Conservation (phyloP, 2,797 vertebrate species). For the Cetoscarus ocellatus region DNA sequence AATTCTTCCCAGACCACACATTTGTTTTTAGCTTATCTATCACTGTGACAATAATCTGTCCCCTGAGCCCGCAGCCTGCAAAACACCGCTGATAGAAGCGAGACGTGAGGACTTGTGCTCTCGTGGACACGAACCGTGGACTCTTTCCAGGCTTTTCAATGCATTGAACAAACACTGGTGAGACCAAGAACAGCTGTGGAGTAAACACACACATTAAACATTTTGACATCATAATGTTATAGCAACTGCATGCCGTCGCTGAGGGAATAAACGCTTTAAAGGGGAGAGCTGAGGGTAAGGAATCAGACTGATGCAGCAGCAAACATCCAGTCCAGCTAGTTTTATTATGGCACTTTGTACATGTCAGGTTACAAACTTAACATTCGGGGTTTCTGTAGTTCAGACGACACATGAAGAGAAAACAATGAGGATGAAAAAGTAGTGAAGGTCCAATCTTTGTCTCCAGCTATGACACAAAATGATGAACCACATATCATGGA, state of each 20-base stretch:
- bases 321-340: constrained; percentile 43
- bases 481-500: too few species aligned
- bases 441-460: neutral
- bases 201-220: constrained; percentile 22
- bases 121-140: constrained; percentile 16
- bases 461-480: too few species aligned
- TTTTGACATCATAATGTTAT: neutral
- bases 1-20: neutral
- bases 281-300: neutral
- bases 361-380: constrained; percentile 76
- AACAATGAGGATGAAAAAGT: constrained; percentile 35
- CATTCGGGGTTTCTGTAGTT: constrained; percentile 63
- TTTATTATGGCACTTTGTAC: constrained; percentile 86
- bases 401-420: constrained; percentile 51
- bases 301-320: neutral
- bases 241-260: neutral
- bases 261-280: neutral
- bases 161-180: constrained; percentile 2
- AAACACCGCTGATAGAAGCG: constrained; percentile 7
- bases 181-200: neutral
- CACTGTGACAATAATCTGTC: constrained; percentile 33
- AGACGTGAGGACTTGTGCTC: constrained; percentile 1
- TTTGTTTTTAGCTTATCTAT: constrained; percentile 22
- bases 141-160: neutral
- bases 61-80: neutral